Conservation (phyloP, 2,888 invertebrate genomes). For the Mactromeris polynyma region DNA sequence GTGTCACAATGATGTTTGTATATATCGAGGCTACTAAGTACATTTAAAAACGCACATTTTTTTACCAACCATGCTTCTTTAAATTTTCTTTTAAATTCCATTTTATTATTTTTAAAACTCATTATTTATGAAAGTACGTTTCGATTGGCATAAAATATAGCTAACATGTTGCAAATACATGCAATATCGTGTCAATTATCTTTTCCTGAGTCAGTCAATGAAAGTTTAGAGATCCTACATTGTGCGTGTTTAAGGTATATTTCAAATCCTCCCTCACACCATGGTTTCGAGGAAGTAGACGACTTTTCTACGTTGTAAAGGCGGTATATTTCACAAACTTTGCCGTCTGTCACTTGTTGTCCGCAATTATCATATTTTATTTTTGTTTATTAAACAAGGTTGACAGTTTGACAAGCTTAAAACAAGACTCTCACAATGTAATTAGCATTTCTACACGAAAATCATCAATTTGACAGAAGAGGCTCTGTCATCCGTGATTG, state of each 20-base stretch:
- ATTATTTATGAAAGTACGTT: too few species aligned
- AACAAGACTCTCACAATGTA: slow-evolving; percentile 21
- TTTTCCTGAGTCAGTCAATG: too few species aligned
- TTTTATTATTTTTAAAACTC: too few species aligned
- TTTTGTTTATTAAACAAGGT: slow-evolving; percentile 38
- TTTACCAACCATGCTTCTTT: too few species aligned
- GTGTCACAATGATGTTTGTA: background rate
- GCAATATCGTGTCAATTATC: too few species aligned
- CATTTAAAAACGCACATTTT: too few species aligned
- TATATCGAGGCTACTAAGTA: background rate
- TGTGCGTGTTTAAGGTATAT: too few species aligned
- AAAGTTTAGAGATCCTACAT: too few species aligned
- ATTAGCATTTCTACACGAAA: slow-evolving; percentile 6
- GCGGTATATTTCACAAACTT: slow-evolving; percentile 6
- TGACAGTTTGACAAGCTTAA: slow-evolving; percentile 33
- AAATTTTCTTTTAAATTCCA: too few species aligned
- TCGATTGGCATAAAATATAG: too few species aligned
- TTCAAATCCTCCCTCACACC: background rate
- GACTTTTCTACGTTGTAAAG: background rate
- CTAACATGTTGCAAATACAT: too few species aligned
- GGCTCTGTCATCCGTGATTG: background rate
- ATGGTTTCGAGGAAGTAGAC: slow-evolving; percentile 24
- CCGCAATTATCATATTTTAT: slow-evolving; percentile 30
- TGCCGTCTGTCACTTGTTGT: slow-evolving; percentile 22
- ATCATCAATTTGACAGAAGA: background rate